Conservation (phyloP, 2,797 vertebrate species). For the Tapera naevia region DNA sequence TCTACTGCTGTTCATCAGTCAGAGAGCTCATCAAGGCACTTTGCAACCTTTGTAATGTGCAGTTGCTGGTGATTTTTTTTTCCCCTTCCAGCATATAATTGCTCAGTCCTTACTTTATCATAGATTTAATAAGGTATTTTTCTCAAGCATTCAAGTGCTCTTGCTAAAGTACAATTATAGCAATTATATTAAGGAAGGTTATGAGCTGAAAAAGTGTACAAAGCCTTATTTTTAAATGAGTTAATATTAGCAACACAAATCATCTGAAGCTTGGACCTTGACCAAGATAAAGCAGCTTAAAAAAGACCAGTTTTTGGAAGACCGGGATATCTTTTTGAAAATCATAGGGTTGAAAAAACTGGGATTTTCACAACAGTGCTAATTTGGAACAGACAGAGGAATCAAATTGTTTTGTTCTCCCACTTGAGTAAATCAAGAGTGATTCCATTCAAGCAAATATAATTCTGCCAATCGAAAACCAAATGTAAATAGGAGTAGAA, state of each 20-base stretch:
- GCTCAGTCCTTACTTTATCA: neutral
- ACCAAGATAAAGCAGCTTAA: neutral
- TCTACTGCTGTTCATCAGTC: slow-evolving; percentile 14
- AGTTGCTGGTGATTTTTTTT: neutral
- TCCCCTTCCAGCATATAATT: neutral
- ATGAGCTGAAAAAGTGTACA: slow-evolving; percentile 14
- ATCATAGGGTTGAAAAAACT: neutral
- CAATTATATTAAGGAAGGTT: slow-evolving; percentile 1
- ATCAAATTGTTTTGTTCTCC: neutral
- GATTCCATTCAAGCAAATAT: neutral
- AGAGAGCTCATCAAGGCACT: slow-evolving; percentile 16
- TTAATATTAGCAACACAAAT: slow-evolving; percentile 28
- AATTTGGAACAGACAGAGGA: neutral
- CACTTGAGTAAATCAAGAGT: neutral
- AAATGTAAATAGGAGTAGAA: neutral
- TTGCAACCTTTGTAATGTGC: slow-evolving; percentile 1
- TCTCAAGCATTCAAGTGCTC: slow-evolving; percentile 3
- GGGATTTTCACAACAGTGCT: neutral
- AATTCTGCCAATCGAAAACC: neutral
- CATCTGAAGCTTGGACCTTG: neutral
- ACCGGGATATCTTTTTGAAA: neutral
- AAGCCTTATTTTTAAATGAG: slow-evolving; percentile 26
- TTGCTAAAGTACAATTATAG: slow-evolving; percentile 7
- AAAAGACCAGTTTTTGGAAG: neutral
- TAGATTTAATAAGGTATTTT: slow-evolving; percentile 27